Evolutionary conservation across 30 jellyfish, hydroid and myxozoan genomes (phyloP), one percentile per base, ranked within the genome.

Genomic region (Calvadosia cruxmelitensis): DNA sequence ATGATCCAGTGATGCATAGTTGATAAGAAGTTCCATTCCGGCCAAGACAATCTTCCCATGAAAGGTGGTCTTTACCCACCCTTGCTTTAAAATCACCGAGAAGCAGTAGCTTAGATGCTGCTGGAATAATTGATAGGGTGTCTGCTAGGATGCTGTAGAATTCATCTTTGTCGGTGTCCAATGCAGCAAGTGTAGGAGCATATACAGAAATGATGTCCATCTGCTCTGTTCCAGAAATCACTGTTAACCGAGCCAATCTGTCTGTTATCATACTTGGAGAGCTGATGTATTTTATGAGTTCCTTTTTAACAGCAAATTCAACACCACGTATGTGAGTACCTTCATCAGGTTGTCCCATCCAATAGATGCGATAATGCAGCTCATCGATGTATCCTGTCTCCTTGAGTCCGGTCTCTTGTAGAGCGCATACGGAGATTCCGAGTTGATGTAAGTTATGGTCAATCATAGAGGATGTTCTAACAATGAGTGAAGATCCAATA

Each of bases 11-110:
- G 57, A 75, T 27, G 71, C 85, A 65, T 3, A 75, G 70, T 23
- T 75, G 23, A 29, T 63, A 35, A 33, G 16, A 36, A 31, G 74
- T 5, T 20, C 81, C 81, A 31, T 49, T 49, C 57, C 52, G 80
- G 27, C 61, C 81, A 49, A 71, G 77, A 52, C 81, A 71, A 20
- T 64, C 50, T 27, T 79, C 72, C 85, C 82, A 75, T 12, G 71
- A 63, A 64, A 25, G 29, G 64, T 33, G 82, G 29, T 75, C 85
- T 0, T 51, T 61, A 1, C 85, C 85, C 1, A 75, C 71, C 23
- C 82, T 23, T 31, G 82, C 82, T 24, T 71, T 71, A 79, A 71
- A 71, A 29, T 75, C 85, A 1, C 85, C 81, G 29, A 63, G 74
- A 25, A 75, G 52, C 71, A 63, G 12, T 25, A 75, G 32, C 23